Base-by-base conservation (phyloP, 2,113 vertebrate genomes). In the Climacteris rufus region DNA sequence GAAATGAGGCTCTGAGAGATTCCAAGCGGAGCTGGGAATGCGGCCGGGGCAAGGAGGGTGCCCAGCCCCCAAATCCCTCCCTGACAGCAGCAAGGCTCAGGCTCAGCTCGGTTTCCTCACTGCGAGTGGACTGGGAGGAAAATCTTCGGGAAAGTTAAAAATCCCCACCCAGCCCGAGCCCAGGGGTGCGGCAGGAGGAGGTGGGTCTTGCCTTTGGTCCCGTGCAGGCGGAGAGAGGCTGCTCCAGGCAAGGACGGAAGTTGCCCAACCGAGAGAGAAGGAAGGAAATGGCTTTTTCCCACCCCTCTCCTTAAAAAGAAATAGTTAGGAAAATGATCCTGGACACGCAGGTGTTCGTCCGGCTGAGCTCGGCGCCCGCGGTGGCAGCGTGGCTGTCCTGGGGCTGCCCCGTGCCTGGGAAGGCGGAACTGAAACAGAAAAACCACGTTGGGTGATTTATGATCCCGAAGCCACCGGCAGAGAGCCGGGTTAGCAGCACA, bases 381-480 rank as follows among this genome's bases (percentile, higher is more conserved):
- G 28, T 2, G 1, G 57, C 10, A 57, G 31, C 1, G 0, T 3
- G 1, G 64, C 25, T 3, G 9, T 5, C 3, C 49, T 0, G 2
- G 28, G 22, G 49, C 68, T 33, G 45, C 9, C 25, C 40, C 0
- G 14, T 4, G 2, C 37, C 27, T 2, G 1, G 53, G 4, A 30
- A 50, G 7, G 56, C 69, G 56, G 60, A 75, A 54, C 10, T 0
- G 28, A 57, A n/a, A 71, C 53, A 13, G 10, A 5, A 11, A 64
- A 53, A 6, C 0, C 17, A 0, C 1, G 6, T 4, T 4, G 0
- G 1, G 0, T 1, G 13, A 24, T 39, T 20, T 28, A 1, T 2
- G 14, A 5, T 0, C 25, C 9, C 13, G 45, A 40, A 57, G n/a
- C 22, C 2, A 1, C n/a, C 15, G 2, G 56, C 28, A 5, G 2